Percentiles rank a stretch among this genome's conserved stretches.
Evolutionary conservation across 2,113 vertebrate species (phyloP).

Genomic region (Coracopsis vasa): DNA sequence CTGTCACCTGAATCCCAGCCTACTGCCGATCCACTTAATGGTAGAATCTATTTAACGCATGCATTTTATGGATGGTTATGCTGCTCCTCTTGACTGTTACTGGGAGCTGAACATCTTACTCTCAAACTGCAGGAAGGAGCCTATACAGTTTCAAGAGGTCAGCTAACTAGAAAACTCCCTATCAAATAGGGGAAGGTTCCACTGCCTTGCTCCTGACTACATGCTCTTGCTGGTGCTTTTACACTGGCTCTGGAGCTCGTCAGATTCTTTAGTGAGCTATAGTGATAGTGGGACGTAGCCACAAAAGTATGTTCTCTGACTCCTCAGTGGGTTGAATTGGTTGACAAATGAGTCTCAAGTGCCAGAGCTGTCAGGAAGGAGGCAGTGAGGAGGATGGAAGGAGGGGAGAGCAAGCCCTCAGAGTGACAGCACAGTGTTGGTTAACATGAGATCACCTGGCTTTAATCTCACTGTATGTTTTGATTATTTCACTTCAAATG

Average conservation of each 20-base stretch:
- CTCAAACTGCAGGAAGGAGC: not conserved
- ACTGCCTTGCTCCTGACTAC: not conserved
- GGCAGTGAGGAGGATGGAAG: no score
- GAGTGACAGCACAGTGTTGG: rapidly evolving
- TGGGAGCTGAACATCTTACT: not conserved
- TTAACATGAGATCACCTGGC: not conserved
- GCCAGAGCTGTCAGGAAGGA: no score
- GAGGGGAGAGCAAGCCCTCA: not conserved
- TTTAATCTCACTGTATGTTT: not conserved
- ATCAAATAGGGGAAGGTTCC: not conserved
- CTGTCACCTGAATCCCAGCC: not conserved
- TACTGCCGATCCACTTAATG: not conserved
- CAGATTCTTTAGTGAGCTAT: not conserved
- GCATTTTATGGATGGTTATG: not conserved
- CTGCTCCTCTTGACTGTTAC: not conserved
- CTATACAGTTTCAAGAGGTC: not conserved
- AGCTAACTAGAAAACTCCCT: no score
- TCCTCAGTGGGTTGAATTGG: not conserved
- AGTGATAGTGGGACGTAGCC: not conserved
- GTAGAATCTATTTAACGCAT: no score
- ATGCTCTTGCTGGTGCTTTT: not conserved
- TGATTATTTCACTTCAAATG: rapidly evolving
- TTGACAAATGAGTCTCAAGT: not conserved
- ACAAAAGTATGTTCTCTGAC: not conserved
- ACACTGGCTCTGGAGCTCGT: not conserved